phyloP scores from a whole-genome alignment of 2,113 vertebrate species.

The Romanogobio albipinnatus region DNA sequence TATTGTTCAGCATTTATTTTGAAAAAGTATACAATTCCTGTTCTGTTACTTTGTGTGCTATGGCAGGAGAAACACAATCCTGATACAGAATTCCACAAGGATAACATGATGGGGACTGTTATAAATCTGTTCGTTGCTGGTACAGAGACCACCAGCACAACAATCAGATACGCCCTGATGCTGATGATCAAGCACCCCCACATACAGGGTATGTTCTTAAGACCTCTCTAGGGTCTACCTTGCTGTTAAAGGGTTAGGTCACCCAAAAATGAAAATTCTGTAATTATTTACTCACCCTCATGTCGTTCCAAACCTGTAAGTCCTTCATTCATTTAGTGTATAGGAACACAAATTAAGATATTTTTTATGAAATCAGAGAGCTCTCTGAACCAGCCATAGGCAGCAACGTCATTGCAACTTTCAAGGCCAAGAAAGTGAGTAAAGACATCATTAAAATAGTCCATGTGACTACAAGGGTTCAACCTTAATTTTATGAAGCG shows the following conservation, averaged over 20 bases:
- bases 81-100: slow-evolving; percentile 72
- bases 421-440: too few relatives aligned
- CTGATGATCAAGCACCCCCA: slow-evolving; percentile 77
- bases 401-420: too few relatives aligned
- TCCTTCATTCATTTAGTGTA: too few relatives aligned
- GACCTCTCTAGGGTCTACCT: neutral
- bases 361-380: too few relatives aligned
- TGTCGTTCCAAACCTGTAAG: too few relatives aligned
- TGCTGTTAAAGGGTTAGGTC: neutral
- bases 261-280: too few relatives aligned
- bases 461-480: too few relatives aligned
- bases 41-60: neutral
- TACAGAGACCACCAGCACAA: slow-evolving; percentile 80
- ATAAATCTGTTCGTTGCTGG: slow-evolving; percentile 77
- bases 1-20: neutral
- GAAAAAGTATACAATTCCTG: neutral
- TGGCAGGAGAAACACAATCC: slow-evolving; percentile 72
- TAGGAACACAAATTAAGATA: too few relatives aligned
- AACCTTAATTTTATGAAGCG: too few relatives aligned
- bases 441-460: too few relatives aligned
- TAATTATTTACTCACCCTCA: too few relatives aligned
- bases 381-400: too few relatives aligned
- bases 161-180: slow-evolving; percentile 73
- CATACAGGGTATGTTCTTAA: slow-evolving; percentile 67
- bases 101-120: slow-evolving; percentile 72